Conservation (phyloP, 2,888 invertebrate species). For the Elysia crispata region DNA sequence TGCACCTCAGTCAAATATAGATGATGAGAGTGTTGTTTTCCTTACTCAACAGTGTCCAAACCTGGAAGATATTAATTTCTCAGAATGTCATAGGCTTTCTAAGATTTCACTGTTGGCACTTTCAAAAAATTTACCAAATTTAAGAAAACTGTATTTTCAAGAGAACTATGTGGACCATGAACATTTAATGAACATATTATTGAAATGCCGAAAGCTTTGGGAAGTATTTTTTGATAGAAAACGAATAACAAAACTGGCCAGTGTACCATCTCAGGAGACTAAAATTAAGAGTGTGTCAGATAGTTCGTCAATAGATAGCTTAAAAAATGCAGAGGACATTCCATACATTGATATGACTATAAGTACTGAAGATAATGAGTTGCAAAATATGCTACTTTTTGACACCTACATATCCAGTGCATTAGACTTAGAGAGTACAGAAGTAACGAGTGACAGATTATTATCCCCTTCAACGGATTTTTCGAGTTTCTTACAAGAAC, state of each 20-base stretch:
- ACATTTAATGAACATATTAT: slow-evolving; percentile 32
- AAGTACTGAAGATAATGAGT: slow-evolving; percentile 41
- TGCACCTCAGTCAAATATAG: slow-evolving; percentile 46
- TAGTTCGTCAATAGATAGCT: background rate
- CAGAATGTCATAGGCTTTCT: slow-evolving; percentile 37
- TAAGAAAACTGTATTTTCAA: slow-evolving; percentile 38
- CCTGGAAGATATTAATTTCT: slow-evolving; percentile 44
- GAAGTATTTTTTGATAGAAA: slow-evolving; percentile 42
- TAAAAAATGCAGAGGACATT: slow-evolving; percentile 35
- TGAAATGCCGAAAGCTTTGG: slow-evolving; percentile 33
- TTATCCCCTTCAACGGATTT: no score
- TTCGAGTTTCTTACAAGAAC: no score
- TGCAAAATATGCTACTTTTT: slow-evolving; percentile 23
- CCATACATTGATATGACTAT: slow-evolving; percentile 43
- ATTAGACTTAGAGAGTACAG: no score
- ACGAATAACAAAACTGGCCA: no score
- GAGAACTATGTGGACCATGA: slow-evolving; percentile 30
- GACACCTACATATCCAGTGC: no score
- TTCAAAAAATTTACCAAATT: slow-evolving; percentile 34
- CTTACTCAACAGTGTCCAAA: slow-evolving; percentile 41
- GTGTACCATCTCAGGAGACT: background rate
- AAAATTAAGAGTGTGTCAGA: background rate
- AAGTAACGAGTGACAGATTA: no score
- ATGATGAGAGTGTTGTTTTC: slow-evolving; percentile 43
- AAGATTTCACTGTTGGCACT: slow-evolving; percentile 32